Evolutionary conservation across 35 echinoderm and acorn worm species (phyloP), one percentile per base, ranked within the genome.

Genomic region (Apostichopus japonicus): DNA sequence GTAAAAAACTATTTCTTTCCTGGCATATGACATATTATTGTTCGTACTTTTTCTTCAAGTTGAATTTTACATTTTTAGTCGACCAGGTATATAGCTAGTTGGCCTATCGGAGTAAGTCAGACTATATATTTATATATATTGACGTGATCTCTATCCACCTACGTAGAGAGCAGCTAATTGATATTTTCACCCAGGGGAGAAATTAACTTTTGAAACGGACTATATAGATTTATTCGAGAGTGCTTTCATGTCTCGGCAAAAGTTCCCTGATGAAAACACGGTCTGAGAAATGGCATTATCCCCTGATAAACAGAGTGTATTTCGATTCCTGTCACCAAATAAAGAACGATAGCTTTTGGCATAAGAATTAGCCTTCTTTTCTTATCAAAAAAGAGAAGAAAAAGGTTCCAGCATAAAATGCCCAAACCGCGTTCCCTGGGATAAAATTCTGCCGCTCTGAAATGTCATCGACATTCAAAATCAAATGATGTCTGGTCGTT

Each of bases 131-230:
- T 44, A 44, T 44, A 44, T 44, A 44, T 44, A 44, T 44, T 44
- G 33, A 44, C 71, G 17, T 75, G 17, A 75, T 75, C 71, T 75
- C 16, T 21, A 75, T 75, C 71, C 14, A 75, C 71, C 71, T 19
- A 75, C 71, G 71, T 75, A 75, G 71, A 7, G 17, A n/a, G 13
- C 23, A 44, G 33, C 24, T 84, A 84, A 84, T 84, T 84, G 81
- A 84, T 84, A 84, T 84, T 84, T 84, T 84, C 81, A 84, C 81
- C 81, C 54, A 84, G n/a, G 81, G 81, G 81, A 84, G 81, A 84
- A 84, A 84, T 84, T 57, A 59, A 84, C 54, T 19, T 55, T 84
- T 58, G 54, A 23, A 84, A 58, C 54, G 14, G 81, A 23, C 81
- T 84, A 19, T 75, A 84, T 84, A 57, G 81, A 84, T 84, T 84